phyloP scores from a whole-genome alignment of 2,113 vertebrate genomes.

The Corythoichthys haematopterus region DNA sequence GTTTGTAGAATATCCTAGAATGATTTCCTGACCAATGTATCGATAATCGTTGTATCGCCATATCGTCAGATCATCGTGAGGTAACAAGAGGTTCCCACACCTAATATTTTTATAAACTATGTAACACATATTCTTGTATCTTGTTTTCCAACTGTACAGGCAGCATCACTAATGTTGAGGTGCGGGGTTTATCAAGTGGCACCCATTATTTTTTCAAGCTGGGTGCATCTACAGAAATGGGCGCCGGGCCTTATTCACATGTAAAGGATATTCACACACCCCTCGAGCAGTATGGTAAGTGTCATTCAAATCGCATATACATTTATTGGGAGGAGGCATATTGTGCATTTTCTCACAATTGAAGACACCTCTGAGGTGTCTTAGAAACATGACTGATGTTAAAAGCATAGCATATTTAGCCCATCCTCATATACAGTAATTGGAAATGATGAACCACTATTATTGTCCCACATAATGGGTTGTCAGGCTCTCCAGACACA shows the following conservation, averaged over 20 bases:
- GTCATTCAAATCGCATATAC: neutral
- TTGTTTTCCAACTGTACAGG: slow-evolving; percentile 64
- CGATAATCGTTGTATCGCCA: too few relatives aligned
- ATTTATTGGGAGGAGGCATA: neutral
- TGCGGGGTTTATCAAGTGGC: slow-evolving; percentile 81
- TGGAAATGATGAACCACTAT: neutral
- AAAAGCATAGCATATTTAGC: neutral
- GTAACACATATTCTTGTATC: neutral
- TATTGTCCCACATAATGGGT: neutral
- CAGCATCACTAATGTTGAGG: slow-evolving; percentile 83
- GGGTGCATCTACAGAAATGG: slow-evolving; percentile 85
- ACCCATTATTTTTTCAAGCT: slow-evolving; percentile 93
- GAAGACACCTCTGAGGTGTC: neutral
- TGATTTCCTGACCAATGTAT: too few relatives aligned
- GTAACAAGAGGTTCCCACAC: too few relatives aligned
- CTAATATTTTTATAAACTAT: neutral
- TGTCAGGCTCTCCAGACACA: neutral
- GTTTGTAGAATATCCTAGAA: too few relatives aligned
- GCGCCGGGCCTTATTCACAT: slow-evolving; percentile 85
- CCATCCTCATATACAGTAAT: too few relatives aligned
- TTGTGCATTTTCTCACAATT: neutral
- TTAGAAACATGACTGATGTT: neutral
- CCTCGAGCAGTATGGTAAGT: slow-evolving; percentile 70
- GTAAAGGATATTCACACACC: slow-evolving; percentile 85
- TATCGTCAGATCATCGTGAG: too few relatives aligned